These are phyloP conservation scores for Hecatera dysodea DNA, from an alignment of 2,888 invertebrate species.

Conservation along the genomic window DNA sequence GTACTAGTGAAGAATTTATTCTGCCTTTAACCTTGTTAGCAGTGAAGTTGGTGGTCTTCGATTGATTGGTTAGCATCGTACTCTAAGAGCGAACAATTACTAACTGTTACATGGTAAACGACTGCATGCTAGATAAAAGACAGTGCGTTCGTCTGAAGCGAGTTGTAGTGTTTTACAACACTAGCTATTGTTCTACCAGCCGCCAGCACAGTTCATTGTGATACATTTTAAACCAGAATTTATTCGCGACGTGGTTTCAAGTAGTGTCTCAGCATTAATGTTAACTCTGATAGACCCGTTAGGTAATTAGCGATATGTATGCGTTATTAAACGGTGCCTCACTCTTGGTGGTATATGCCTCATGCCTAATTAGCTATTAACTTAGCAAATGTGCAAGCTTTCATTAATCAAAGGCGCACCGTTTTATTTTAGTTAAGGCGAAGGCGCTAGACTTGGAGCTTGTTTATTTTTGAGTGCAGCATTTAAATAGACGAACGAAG, in stretches of 20 bases:
- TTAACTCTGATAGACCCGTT: slow-evolving; percentile 36
- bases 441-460: slow-evolving; percentile 14
- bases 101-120: not conserved
- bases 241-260: slow-evolving; percentile 28
- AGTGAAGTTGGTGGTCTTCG: slow-evolving; percentile 1
- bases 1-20: slow-evolving; percentile 1
- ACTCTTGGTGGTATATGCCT: slow-evolving; percentile 25
- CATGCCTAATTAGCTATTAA: slow-evolving; percentile 36
- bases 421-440: slow-evolving; percentile 30
- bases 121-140: slow-evolving; percentile 5
- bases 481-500: slow-evolving; percentile 30
- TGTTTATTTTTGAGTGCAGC: slow-evolving; percentile 33
- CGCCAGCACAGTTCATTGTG: slow-evolving; percentile 32
- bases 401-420: slow-evolving; percentile 24
- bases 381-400: slow-evolving; percentile 23
- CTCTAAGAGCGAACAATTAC: not conserved
- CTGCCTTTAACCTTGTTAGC: not conserved
- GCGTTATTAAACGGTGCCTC: slow-evolving; percentile 47
- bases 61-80: not conserved
- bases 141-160: slow-evolving; percentile 1
- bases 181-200: slow-evolving; percentile 9
- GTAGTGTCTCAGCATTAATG: slow-evolving; percentile 55
- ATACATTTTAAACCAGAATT: slow-evolving; percentile 41
- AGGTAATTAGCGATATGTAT: slow-evolving; percentile 43
- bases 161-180: slow-evolving; percentile 2